phyloP scores from a whole-genome alignment of 2,888 invertebrate genomes.

The Cyaniris semiargus region DNA sequence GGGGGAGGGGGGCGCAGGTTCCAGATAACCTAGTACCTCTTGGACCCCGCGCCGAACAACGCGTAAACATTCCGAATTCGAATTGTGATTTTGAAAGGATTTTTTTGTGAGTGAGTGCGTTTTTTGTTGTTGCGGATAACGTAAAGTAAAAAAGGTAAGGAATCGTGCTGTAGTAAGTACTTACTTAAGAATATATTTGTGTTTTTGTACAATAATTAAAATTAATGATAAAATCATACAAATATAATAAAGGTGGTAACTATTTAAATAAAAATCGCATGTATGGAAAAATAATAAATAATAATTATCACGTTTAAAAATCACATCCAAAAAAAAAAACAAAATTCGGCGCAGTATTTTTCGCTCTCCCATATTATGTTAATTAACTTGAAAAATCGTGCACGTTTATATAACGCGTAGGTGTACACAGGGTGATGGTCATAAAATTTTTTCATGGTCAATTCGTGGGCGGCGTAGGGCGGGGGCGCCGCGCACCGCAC shows the following conservation, averaged over 20 bases:
- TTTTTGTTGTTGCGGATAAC: background rate
- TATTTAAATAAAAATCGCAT: background rate
- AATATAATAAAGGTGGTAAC: background rate
- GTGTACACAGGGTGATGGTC: conserved; percentile 35
- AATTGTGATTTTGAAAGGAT: background rate
- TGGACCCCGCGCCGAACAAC: conserved; percentile 51
- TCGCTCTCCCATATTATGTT: background rate
- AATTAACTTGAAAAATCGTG: background rate
- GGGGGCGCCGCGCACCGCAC: conserved; percentile 42
- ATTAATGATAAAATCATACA: background rate
- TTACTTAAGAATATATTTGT: background rate
- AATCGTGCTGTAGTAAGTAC: background rate
- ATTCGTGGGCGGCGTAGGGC: conserved; percentile 56
- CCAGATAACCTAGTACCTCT: conserved; percentile 64
- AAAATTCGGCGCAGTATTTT: background rate
- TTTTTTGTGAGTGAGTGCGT: background rate
- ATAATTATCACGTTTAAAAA: no score
- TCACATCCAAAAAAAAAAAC: background rate
- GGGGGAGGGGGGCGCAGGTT: conserved; percentile 47
- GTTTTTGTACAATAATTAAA: background rate
- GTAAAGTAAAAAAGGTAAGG: background rate
- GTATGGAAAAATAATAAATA: no score
- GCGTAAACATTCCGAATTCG: conserved; percentile 37
- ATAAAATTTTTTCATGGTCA: conserved; percentile 52
- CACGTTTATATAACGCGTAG: conserved; percentile 6